Evolutionary conservation across 2,888 invertebrate species (phyloP).

Genomic region (Tiliacea aurago): DNA sequence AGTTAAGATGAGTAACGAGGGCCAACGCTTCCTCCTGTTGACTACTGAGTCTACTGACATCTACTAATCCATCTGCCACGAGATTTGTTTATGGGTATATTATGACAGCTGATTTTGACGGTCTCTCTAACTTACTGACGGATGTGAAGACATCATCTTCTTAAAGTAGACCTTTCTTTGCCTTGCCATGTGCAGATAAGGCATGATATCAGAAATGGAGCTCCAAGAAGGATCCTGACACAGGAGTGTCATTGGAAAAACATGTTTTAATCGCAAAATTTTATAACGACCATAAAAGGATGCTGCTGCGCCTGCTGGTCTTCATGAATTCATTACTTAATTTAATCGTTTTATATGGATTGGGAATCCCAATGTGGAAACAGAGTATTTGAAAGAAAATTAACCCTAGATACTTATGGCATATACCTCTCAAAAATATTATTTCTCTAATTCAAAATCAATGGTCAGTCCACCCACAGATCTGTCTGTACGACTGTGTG

Average conservation of each 20-base stretch:
- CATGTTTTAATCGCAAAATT: neutral
- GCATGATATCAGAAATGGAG: neutral
- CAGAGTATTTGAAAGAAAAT: no score
- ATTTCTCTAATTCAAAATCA: neutral
- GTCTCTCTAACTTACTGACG: neutral
- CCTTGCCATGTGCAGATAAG: neutral
- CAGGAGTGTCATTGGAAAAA: neutral
- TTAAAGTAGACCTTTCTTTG: neutral
- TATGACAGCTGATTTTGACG: neutral
- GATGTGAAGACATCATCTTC: neutral
- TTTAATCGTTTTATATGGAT: no score
- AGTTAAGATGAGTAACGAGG: neutral
- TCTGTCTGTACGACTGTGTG: constrained; percentile 10
- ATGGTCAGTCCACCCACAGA: neutral
- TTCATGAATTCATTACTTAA: neutral
- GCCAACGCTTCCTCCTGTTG: neutral
- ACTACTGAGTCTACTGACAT: neutral
- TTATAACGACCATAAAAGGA: no score
- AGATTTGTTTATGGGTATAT: neutral
- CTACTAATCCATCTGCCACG: neutral
- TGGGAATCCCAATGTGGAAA: no score
- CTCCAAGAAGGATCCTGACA: neutral
- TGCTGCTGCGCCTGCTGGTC: neutral
- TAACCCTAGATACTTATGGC: no score
- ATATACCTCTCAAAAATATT: neutral